Evolutionary conservation across 2,888 invertebrate species (phyloP).

Genomic region (Pterobdella sp.): DNA sequence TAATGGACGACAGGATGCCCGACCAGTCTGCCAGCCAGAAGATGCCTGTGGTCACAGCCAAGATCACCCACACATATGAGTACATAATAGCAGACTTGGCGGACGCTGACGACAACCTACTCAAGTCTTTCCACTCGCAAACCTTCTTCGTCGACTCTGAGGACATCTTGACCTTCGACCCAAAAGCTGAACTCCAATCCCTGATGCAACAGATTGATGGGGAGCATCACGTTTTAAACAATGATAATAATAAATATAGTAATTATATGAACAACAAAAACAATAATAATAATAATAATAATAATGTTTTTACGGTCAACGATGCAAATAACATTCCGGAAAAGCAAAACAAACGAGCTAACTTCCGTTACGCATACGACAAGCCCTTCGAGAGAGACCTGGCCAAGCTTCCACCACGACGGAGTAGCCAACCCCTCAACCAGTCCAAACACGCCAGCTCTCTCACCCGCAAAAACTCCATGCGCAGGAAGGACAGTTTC

Average conservation of each 20-base stretch:
- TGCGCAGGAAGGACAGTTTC: background rate
- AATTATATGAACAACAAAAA: background rate
- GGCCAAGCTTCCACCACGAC: background rate
- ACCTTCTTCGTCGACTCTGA: background rate
- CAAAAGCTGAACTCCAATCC: slow-evolving; percentile 4
- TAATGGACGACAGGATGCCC: no score
- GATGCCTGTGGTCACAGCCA: slow-evolving; percentile 19
- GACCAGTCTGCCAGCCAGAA: background rate
- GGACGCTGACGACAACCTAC: background rate
- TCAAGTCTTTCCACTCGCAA: slow-evolving; percentile 16
- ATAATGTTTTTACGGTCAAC: background rate
- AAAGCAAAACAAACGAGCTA: background rate
- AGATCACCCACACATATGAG: slow-evolving; percentile 19
- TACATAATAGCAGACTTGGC: slow-evolving; percentile 6
- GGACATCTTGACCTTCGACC: slow-evolving; percentile 18
- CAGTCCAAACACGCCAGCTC: background rate
- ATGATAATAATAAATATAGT: background rate
- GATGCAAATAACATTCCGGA: background rate
- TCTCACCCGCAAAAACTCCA: slow-evolving; percentile 4
- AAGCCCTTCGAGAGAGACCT: background rate
- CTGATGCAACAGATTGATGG: background rate
- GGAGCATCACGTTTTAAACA: background rate
- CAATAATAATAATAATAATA: background rate
- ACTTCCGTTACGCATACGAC: slow-evolving; percentile 11
- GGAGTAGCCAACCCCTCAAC: background rate